Evolutionary conservation across 2,113 vertebrate species (phyloP).

Genomic region (Xiphias gladius): DNA sequence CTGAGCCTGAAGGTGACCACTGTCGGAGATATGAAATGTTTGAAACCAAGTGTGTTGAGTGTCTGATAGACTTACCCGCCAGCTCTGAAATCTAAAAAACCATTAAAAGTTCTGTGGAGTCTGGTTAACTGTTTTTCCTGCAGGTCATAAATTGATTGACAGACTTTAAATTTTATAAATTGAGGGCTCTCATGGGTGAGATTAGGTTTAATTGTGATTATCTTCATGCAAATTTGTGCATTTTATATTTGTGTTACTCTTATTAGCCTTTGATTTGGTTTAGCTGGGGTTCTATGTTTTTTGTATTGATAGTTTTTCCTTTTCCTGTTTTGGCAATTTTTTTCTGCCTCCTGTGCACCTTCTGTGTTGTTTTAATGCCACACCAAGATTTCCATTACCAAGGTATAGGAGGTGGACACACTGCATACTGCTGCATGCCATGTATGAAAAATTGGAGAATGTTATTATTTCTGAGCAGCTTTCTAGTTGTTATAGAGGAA

Average conservation of each 20-base stretch:
- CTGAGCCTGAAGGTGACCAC: slow-evolving; percentile 54
- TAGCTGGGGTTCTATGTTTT: not conserved
- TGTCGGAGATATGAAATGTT: slow-evolving; percentile 35
- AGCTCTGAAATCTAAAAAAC: slow-evolving; percentile 25
- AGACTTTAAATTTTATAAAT: slow-evolving; percentile 18
- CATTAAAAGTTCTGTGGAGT: slow-evolving; percentile 28
- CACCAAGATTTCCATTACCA: not conserved
- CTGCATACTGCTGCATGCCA: not conserved
- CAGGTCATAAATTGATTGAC: slow-evolving; percentile 32
- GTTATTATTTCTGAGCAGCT: not conserved
- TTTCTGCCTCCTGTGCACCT: not conserved
- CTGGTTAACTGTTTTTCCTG: slow-evolving; percentile 27
- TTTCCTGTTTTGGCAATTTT: too few relatives aligned
- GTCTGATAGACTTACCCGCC: slow-evolving; percentile 42
- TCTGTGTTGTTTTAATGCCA: not conserved
- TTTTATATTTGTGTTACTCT: not conserved
- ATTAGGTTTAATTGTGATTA: slow-evolving; percentile 21
- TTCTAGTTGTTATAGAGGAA: slow-evolving; percentile 46
- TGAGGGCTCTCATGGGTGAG: slow-evolving; percentile 9
- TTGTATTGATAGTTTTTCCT: not conserved
- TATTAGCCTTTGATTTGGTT: not conserved
- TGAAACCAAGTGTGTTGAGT: slow-evolving; percentile 31
- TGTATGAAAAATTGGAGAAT: not conserved
- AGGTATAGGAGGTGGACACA: not conserved
- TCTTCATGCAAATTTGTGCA: not conserved